These are phyloP conservation scores for Miltochrista miniata DNA, from an alignment of 2,888 invertebrate genomes.

Conservation along the genomic window DNA sequence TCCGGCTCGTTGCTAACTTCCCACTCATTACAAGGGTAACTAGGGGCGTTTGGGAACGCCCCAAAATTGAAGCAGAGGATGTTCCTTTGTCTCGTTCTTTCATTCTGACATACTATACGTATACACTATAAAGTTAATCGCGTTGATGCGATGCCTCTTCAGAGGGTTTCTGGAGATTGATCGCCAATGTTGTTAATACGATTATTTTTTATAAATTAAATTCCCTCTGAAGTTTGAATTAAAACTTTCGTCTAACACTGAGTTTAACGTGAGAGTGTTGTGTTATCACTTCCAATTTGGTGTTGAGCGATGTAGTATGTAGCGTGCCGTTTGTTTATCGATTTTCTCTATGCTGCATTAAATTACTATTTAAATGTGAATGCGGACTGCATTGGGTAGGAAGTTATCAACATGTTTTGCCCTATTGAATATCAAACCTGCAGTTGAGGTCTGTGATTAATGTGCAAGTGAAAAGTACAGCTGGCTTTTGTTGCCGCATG, in stretches of 20 bases:
- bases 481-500: conserved; percentile 19
- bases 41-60: conserved; percentile 59
- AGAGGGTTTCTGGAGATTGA: conserved; percentile 42
- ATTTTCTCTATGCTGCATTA: conserved; percentile 82
- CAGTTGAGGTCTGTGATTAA: conserved; percentile 39
- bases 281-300: conserved; percentile 57
- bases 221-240: conserved; percentile 11
- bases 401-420: conserved; percentile 59
- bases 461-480: conserved; percentile 22
- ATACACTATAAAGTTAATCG: conserved; percentile 38
- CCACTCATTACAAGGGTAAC: conserved; percentile 36
- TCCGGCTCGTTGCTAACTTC: conserved; percentile 18
- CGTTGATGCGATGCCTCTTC: conserved; percentile 49
- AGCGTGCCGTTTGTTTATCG: conserved; percentile 79
- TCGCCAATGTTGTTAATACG: conserved; percentile 38
- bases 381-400: conserved; percentile 61
- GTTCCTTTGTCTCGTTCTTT: conserved; percentile 66
- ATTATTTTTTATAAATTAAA: conserved; percentile 26
- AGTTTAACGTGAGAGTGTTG: conserved; percentile 54
- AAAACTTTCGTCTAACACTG: conserved; percentile 36
- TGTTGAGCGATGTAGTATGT: conserved; percentile 67
- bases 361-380: conserved; percentile 74
- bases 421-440: conserved; percentile 43
- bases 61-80: conserved; percentile 51
- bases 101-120: conserved; percentile 43